Base-by-base conservation (phyloP, 2,888 invertebrate genomes). In the Trachelus stipa region DNA sequence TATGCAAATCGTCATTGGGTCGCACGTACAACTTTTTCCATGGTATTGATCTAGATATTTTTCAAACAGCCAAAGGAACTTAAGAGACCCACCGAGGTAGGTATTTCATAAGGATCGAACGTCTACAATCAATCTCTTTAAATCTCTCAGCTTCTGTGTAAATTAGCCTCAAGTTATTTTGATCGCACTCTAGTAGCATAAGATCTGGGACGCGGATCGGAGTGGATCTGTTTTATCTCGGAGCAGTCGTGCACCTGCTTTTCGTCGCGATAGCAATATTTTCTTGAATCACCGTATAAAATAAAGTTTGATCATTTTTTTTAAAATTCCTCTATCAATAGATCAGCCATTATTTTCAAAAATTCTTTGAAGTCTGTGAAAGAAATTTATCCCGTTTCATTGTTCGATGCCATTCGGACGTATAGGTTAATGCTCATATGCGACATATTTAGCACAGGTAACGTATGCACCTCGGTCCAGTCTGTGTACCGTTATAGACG, bases 401-500 rank as follows among this genome's bases (percentile, higher is more conserved):
- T 40, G 1, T 40, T 6, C 40, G 15, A 40, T 23, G 40, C 2
- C 4, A 40, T 40, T 40, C 23, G 56, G 9, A 9, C 23, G 23
- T 56, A 3, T 9, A 23, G 56, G 56, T 9, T 23, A 56, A 23
- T 56, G 9, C 9, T 9, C 23, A 9, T 23, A 56, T 56, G 23
- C 9, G 23, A 6, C 31, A 33, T 71, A 71, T 34, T 34, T 71
- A 71, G 9, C 31, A 31, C 31, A 33, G 11, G 33, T 71, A 31
- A 71, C 33, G 12, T 23, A 23, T 71, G 71, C 71, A 71, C 33
- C 12, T 31, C 15, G 34, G 6, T 31, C 30, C 12, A 33, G 34
- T 80, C 80, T 79, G 84, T 87, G 85, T 85, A 85, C 85, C 82
- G 84, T 83, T 83, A 85, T 83, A 81, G 83, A 83, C 85, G 81